Evolutionary conservation across 2,888 invertebrate species (phyloP).

Genomic region (Andrena camellia): DNA sequence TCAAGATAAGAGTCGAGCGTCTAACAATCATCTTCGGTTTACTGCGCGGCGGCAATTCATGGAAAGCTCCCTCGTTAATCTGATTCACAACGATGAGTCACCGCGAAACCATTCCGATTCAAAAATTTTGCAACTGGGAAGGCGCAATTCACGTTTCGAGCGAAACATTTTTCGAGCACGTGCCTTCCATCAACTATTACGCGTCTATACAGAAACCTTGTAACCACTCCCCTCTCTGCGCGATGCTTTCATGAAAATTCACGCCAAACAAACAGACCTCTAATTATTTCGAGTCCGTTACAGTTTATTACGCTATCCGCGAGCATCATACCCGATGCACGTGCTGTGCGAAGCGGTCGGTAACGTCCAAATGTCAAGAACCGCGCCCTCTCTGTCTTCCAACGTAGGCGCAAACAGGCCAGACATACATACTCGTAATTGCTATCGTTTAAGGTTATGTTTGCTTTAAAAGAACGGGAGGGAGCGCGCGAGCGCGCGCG

Average conservation of each 20-base stretch:
- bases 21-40: slow-evolving; percentile 57
- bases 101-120: slow-evolving; percentile 42
- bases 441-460: slow-evolving; percentile 59
- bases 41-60: slow-evolving; percentile 63
- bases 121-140: slow-evolving; percentile 47
- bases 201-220: neutral
- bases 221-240: neutral
- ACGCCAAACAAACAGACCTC: slow-evolving; percentile 39
- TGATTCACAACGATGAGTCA: slow-evolving; percentile 69
- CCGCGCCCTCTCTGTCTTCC: slow-evolving; percentile 14
- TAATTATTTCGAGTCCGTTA: slow-evolving; percentile 21
- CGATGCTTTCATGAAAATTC: slow-evolving; percentile 6
- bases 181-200: slow-evolving; percentile 1
- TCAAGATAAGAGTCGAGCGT: slow-evolving; percentile 57
- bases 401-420: neutral
- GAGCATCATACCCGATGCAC: slow-evolving; percentile 32
- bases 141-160: slow-evolving; percentile 23
- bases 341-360: slow-evolving; percentile 24
- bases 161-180: slow-evolving; percentile 20
- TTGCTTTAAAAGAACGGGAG: neutral
- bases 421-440: neutral
- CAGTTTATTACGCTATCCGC: slow-evolving; percentile 7
- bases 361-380: slow-evolving; percentile 38
- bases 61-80: slow-evolving; percentile 68
- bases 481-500: slow-evolving; percentile 8